Evolutionary conservation across 2,888 invertebrate genomes (phyloP), one percentile per base, ranked within the genome.

Genomic region (Buathra laborator): DNA sequence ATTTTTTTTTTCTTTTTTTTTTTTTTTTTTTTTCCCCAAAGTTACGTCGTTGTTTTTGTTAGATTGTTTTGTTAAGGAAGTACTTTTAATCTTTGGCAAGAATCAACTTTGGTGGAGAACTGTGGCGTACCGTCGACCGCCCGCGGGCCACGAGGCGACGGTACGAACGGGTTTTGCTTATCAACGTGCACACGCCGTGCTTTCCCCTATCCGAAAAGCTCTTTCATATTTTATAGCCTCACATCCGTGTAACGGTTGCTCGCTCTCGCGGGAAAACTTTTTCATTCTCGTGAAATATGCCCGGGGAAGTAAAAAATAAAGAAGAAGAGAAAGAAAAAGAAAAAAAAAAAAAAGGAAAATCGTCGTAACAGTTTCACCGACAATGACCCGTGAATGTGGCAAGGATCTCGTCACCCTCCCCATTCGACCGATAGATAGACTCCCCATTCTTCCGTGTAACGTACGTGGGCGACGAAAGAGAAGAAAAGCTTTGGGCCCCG

Each of bases 171-270:
- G 56, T 46, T 70, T 70, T 66, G 80, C 80, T 80, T 80, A 84
- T 80, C 71, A 72, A 76, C 44, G 46, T 59, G 74, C 29, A 48
- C 66, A 56, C 66, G 19, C 64, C 46, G 43, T 19, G 32, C 46
- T 43, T 19, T 43, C 67, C 64, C 51, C 66, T 62, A 37, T 56
- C 64, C 44, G 24, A 56, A 80, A 80, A 75, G 68, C 48, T 59
- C 43, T 62, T 81, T 72, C 59, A 81, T 84, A 77, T 81, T 77
- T 77, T 67, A 77, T 72, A 56, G 32, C 76, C 24, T 72, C 59
- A 3, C 43, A 2, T 46, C 10, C 37, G 67, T 29, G 32, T 32
- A 24, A 62, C 53, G 51, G 16, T 48, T 37, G 59, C 29, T 51
- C 44, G 56, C 53, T 71, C 59, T 46, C 66, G 29, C n/a, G 46